Evolutionary conservation across 2,888 invertebrate species (phyloP).

Genomic region (Plagodis pulveraria): DNA sequence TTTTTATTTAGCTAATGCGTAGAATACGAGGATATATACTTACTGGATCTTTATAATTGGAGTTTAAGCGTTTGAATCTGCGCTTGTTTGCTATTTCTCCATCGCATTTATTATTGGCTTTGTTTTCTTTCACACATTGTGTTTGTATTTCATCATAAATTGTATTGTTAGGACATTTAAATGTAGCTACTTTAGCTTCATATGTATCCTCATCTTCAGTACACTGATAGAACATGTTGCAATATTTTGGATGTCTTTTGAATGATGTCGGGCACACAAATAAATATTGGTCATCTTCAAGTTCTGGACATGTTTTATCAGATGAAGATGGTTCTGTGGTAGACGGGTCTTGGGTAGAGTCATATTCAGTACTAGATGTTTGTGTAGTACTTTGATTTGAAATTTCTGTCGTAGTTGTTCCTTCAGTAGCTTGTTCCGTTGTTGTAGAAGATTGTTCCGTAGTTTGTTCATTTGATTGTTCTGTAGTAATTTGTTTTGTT

Average conservation of each 20-base stretch:
- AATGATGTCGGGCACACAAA: slow-evolving; percentile 93
- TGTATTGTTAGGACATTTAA: slow-evolving; percentile 91
- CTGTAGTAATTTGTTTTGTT: slow-evolving; percentile 27
- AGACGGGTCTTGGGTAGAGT: slow-evolving; percentile 33
- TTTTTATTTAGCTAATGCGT: neutral
- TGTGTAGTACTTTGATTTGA: slow-evolving; percentile 42
- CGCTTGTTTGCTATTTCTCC: slow-evolving; percentile 83
- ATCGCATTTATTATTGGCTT: slow-evolving; percentile 83
- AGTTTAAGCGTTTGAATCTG: slow-evolving; percentile 82
- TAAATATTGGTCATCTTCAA: slow-evolving; percentile 88
- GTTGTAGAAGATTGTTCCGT: slow-evolving; percentile 28
- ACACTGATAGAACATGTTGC: slow-evolving; percentile 94
- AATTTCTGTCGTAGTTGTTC: slow-evolving; percentile 44
- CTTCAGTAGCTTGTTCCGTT: slow-evolving; percentile 39
- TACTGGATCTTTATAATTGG: slow-evolving; percentile 85
- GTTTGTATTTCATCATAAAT: slow-evolving; percentile 90
- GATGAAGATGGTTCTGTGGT: slow-evolving; percentile 50
- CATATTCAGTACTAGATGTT: slow-evolving; percentile 44
- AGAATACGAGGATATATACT: slow-evolving; percentile 51
- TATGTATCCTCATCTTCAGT: slow-evolving; percentile 86
- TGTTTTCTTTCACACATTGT: slow-evolving; percentile 88
- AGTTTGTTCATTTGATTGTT: slow-evolving; percentile 19
- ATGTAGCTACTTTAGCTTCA: slow-evolving; percentile 89
- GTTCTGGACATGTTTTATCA: slow-evolving; percentile 77
- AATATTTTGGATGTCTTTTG: slow-evolving; percentile 92